phyloP scores from a whole-genome alignment of 2,113 vertebrate genomes.

The Lagopus leucura region DNA sequence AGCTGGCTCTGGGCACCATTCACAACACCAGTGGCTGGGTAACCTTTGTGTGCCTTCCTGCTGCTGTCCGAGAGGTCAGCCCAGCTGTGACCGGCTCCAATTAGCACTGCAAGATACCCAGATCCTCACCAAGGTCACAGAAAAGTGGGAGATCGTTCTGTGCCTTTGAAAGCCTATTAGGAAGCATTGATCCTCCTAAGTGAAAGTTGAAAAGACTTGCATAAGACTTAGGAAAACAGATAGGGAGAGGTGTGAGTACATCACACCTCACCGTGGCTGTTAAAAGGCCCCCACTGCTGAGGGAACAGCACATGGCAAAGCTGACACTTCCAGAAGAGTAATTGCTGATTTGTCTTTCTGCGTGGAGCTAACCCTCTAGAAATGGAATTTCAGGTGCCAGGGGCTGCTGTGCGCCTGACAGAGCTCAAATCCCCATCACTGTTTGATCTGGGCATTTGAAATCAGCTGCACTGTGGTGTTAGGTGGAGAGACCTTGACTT shows the following conservation, averaged over 20 bases:
- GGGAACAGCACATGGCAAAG: neutral
- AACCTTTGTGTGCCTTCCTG: neutral
- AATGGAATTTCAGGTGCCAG: slow-evolving; percentile 26
- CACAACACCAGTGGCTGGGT: neutral
- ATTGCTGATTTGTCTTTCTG: slow-evolving; percentile 35
- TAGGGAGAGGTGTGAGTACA: slow-evolving; percentile 6
- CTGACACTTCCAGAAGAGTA: slow-evolving; percentile 5
- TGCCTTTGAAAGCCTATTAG: slow-evolving; percentile 44
- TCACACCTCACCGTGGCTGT: neutral
- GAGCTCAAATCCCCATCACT: neutral
- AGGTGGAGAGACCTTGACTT: neutral
- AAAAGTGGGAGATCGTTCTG: neutral
- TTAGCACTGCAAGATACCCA: neutral
- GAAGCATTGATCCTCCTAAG: slow-evolving; percentile 17
- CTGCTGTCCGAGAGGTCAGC: neutral
- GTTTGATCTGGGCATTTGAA: neutral
- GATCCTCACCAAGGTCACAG: neutral
- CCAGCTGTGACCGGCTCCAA: slow-evolving; percentile 15
- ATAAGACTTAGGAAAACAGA: slow-evolving; percentile 10
- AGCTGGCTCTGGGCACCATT: neutral
- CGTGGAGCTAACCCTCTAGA: slow-evolving; percentile 39
- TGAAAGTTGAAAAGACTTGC: slow-evolving; percentile 36
- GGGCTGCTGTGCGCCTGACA: neutral
- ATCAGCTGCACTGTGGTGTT: neutral
- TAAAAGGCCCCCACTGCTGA: neutral